A percentile compares a stretch with the other conserved stretches of the same genome.
Conservation (phyloP, 2,888 invertebrate genomes). For the Macrophya annulata region DNA sequence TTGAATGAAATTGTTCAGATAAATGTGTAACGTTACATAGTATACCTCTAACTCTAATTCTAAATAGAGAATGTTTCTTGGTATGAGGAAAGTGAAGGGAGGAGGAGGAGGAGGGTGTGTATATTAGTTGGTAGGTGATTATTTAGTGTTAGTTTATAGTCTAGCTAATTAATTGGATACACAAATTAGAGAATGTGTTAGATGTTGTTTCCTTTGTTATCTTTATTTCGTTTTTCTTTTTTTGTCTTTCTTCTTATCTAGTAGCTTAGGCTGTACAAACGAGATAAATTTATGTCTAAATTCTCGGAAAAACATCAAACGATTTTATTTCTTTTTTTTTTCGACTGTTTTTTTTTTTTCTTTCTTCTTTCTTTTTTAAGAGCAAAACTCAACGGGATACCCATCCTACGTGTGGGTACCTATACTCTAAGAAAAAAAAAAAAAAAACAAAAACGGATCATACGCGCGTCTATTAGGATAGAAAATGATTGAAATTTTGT, state of each 20-base stretch:
- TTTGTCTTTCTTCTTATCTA: neutral
- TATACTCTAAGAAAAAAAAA: conserved; percentile 26
- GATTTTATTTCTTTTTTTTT: neutral
- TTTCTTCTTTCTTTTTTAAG: neutral
- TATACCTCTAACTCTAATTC: neutral
- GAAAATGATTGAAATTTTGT: conserved; percentile 47
- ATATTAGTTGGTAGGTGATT: neutral
- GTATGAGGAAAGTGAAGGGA: neutral
- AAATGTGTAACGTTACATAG: neutral
- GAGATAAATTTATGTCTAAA: neutral
- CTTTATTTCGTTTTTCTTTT: neutral
- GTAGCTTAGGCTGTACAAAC: neutral
- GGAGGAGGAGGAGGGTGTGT: too few relatives aligned
- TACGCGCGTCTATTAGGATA: conserved; percentile 49
- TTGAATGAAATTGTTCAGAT: neutral
- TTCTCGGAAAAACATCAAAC: conserved; percentile 48
- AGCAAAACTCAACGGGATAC: neutral
- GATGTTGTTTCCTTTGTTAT: too few relatives aligned
- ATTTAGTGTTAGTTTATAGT: neutral
- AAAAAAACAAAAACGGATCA: conserved; percentile 49
- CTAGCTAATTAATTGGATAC: conserved; percentile 32
- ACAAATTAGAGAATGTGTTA: conserved; percentile 21
- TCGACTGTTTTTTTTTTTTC: too few relatives aligned
- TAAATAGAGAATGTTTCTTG: neutral
- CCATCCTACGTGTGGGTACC: neutral